Evolutionary conservation across 2,113 vertebrate species (phyloP).

Genomic region (Micronisus gabar): DNA sequence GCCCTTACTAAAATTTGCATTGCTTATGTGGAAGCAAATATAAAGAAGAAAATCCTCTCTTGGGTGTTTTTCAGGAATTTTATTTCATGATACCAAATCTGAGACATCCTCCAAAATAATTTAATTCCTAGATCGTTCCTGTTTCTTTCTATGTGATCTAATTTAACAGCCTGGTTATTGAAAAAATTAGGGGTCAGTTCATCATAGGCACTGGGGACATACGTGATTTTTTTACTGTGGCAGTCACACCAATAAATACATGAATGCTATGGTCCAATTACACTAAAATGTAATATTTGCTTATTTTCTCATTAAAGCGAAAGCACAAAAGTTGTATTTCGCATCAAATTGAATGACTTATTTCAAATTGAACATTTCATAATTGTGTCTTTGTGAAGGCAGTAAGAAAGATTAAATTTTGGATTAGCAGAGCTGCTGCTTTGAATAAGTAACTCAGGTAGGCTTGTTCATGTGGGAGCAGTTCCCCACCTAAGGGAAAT

Average conservation of each 20-base stretch:
- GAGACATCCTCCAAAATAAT: neutral
- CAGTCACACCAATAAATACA: neutral
- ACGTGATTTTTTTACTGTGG: neutral
- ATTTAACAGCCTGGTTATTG: neutral
- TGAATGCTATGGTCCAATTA: neutral
- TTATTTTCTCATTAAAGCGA: neutral
- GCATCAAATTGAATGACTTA: neutral
- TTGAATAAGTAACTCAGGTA: neutral
- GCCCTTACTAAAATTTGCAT: neutral
- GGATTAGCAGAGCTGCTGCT: neutral
- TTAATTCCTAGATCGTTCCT: neutral
- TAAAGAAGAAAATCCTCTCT: neutral
- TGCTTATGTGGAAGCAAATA: neutral
- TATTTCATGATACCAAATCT: neutral
- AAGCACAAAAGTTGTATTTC: neutral
- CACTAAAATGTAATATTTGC: neutral
- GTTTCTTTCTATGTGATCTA: neutral
- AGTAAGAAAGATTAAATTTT: neutral
- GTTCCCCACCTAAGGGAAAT: neutral
- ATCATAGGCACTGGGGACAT: neutral
- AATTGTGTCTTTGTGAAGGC: neutral
- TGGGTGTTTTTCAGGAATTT: neutral
- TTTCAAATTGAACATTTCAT: neutral
- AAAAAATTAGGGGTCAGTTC: neutral
- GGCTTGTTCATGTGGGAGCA: neutral